A percentile compares a stretch with the other conserved stretches of the same genome.
These are phyloP conservation scores for Mesorhabditis spiculigera DNA, from an alignment of 2,888 invertebrate species.

Conservation along the genomic window DNA sequence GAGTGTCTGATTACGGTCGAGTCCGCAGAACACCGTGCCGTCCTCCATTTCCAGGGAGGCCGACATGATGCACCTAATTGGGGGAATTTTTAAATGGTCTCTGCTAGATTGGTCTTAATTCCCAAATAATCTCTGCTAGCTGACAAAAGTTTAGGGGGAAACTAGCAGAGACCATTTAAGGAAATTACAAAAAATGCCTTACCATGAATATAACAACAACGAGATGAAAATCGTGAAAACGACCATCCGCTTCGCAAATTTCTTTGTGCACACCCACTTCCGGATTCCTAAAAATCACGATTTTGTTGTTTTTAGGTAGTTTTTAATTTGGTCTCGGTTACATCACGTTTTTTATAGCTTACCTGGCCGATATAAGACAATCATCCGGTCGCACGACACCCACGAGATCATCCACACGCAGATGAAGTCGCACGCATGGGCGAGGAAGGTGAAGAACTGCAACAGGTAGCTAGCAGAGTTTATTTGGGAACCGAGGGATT, in stretches of 20 bases:
- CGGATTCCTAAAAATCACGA: constrained; percentile 36
- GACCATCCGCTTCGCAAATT: constrained; percentile 43
- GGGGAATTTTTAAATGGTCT: too few species aligned
- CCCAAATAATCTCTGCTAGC: neutral
- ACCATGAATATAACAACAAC: constrained; percentile 9
- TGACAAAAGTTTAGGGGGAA: neutral
- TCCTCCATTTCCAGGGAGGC: constrained; percentile 11
- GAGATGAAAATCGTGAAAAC: constrained; percentile 34
- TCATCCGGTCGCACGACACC: constrained; percentile 49
- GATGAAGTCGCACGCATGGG: constrained; percentile 54
- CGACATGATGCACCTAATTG: neutral
- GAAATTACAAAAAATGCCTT: neutral
- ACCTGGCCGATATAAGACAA: constrained; percentile 52
- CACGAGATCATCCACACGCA: constrained; percentile 55
- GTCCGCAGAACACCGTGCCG: constrained; percentile 42
- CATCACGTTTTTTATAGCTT: neutral
- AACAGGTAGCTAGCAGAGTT: neutral
- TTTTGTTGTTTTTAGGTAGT: constrained; percentile 11
- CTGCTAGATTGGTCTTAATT: neutral
- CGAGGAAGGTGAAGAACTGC: constrained; percentile 49
- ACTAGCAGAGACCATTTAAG: neutral
- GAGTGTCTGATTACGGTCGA: constrained; percentile 35
- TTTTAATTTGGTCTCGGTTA: neutral
- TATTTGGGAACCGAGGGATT: neutral
- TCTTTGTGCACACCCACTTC: constrained; percentile 44